Base-by-base conservation (phyloP, 1,140 invertebrate species). In the Drosophila nikananu region DNA sequence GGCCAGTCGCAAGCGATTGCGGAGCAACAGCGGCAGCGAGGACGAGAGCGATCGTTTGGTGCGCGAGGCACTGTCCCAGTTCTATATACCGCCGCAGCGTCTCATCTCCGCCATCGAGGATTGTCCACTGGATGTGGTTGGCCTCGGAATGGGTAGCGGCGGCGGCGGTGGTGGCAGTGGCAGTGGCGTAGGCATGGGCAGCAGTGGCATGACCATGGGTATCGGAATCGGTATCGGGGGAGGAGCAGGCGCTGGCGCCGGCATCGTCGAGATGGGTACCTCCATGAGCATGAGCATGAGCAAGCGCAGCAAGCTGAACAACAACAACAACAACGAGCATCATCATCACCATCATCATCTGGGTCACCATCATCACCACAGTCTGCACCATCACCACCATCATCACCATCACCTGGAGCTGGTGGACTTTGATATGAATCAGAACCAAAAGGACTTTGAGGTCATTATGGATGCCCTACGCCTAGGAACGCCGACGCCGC, bases 11-110 rank as follows among this genome's bases (percentile, higher is more conserved):
- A 93, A 93, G 72, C 78, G 93, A 13, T 82, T 93, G 80, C 83
- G 93, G 44, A 93, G 93, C 72, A 93, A 93, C 39, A 93, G 93
- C 67, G 93, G 93, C 58, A 93, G 94, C 41, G 94, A 94, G 63
- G 95, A 95, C 42, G 95, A 95, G 39, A 94, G 95, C 68, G 95
- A 95, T 77, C 94, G 94, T 32, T 93, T 95, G 84, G 94, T 95
- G 25, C 94, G 95, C 44, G 95, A 95, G 65, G 95, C 95, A 1
- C 92, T 95, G 1, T 95, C 95, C 32, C 95, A 96, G 74, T 96
- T 96, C 77, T 96, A 96, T 87, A 95, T 96, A 91, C 95, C 96
- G 48, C 96, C 95, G 0, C 95, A 96, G 13, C 93, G 95, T 51
- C 93, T 96, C 71, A 93, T 96, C 49, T 95, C 96, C 7, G 95